Base-by-base conservation (phyloP, 2,797 vertebrate genomes). In the Gymnoscopelus microlampas region DNA sequence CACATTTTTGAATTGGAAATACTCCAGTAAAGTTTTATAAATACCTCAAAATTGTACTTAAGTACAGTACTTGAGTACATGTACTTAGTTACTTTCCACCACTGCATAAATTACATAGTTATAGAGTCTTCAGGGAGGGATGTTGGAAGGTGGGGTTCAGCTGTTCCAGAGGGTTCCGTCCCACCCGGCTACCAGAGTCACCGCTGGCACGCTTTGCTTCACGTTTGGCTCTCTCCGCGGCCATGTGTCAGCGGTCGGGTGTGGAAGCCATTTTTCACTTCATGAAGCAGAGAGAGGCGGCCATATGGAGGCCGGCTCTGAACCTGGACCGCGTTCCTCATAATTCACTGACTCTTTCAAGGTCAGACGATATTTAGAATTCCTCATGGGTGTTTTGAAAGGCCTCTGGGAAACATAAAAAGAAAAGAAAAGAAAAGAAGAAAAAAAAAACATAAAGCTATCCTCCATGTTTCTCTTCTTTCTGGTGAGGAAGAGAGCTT, bases 221-320 rank as follows among this genome's bases (percentile, higher is more conserved):
- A 68, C 82, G 86, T 87, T 74, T 84, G 80, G 77, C 82, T 84
- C 70, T 5, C 24, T 69, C 53, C 71, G 67, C 70, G 70, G 61
- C 1, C 69, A 71, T 48, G 50, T 82, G 63, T 59, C 4, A 12
- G 53, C 53, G 78, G 70, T 70, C 9, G 39, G 60, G 48, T 26
- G 60, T 3, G 2, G 47, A 26, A 68, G 44, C 63, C 73, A 78
- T 85, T 88, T 89, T 64, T 86, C 77, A 85, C 70, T 83, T 79
- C 59, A 70, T 69, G 79, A 69, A 72, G 79, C 79, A 81, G 56
- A 79, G 66, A 80, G 80, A 73, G 72, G 76, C 74, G 79, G 74
- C 83, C 86, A 75, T 78, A 85, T 85, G 80, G 78, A 81, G 65
- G 70, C 44, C 66, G n/a, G n/a, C n/a, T n/a, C n/a, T n/a, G n/a